phyloP scores from a whole-genome alignment of 1,140 invertebrate species.

The Lithobius niger region DNA sequence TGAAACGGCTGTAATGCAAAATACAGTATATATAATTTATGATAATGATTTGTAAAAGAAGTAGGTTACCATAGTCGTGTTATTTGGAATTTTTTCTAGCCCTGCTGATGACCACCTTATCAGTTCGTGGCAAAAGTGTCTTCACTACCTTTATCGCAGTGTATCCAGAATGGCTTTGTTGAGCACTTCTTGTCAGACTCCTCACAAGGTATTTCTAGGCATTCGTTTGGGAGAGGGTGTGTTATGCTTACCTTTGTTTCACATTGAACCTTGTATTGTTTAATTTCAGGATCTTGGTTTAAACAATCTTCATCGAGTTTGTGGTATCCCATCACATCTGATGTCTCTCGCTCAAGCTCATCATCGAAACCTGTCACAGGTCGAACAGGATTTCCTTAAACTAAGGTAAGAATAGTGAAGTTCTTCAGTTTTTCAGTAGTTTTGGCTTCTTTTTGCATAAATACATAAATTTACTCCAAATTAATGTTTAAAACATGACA shows the following conservation, averaged over 20 bases:
- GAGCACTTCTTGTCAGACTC: conserved; percentile 39
- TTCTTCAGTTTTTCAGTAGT: conserved; percentile 35
- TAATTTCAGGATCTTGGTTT: conserved; percentile 57
- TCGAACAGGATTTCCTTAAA: conserved; percentile 2
- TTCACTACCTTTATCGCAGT: conserved; percentile 58
- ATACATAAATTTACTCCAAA: too few species aligned
- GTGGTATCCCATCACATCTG: conserved; percentile 59
- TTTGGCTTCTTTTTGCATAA: conserved; percentile 27
- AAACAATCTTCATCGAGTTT: conserved; percentile 64
- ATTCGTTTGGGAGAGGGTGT: too few species aligned
- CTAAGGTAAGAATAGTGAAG: conserved; percentile 18
- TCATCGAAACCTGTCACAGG: not conserved
- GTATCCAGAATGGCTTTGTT: conserved; percentile 52
- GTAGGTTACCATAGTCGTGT: not conserved
- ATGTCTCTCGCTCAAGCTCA: conserved; percentile 25
- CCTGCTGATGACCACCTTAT: conserved; percentile 16
- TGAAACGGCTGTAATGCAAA: too few species aligned
- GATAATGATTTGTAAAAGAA: not conserved
- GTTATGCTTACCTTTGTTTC: too few species aligned
- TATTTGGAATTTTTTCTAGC: conserved; percentile 21
- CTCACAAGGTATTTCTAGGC: conserved; percentile 29
- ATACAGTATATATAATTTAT: too few species aligned
- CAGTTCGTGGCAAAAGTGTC: conserved; percentile 53
- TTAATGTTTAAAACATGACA: too few species aligned
- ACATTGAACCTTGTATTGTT: too few species aligned